phyloP scores from a whole-genome alignment of 2,113 vertebrate species.

The Sterna hirundo region DNA sequence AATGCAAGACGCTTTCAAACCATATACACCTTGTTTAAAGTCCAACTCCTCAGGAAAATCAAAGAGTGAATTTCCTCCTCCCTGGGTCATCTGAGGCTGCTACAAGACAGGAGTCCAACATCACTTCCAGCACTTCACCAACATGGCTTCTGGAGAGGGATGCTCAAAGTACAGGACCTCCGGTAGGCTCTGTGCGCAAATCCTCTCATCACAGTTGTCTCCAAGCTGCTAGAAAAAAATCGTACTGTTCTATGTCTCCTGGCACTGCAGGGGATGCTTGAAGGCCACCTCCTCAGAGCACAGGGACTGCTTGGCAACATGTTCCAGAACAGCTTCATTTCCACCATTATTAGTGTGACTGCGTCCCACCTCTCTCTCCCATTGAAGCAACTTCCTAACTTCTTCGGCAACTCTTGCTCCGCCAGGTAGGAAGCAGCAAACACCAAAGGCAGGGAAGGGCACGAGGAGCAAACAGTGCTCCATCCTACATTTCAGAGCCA shows the following conservation, averaged over 20 bases:
- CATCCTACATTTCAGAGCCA: neutral
- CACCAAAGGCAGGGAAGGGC: accelerated
- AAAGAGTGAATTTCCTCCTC: neutral
- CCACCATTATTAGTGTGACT: neutral
- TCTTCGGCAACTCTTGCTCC: neutral
- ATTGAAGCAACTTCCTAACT: neutral
- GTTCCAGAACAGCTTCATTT: neutral
- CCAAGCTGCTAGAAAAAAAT: neutral
- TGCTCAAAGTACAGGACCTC: neutral
- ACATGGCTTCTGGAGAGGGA: neutral
- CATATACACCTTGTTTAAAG: neutral
- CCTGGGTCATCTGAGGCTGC: neutral
- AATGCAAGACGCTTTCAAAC: neutral
- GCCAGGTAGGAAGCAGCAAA: neutral
- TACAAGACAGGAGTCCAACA: neutral
- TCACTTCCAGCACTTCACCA: neutral
- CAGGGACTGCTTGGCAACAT: neutral
- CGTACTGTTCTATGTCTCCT: neutral
- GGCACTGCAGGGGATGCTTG: neutral
- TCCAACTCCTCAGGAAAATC: neutral
- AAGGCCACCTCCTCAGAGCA: neutral
- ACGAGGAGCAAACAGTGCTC: neutral
- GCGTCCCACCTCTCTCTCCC: neutral
- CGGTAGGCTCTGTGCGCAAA: neutral
- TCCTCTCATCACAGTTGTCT: neutral